Base-by-base conservation (phyloP, 1,140 invertebrate genomes). In the silkworm (Bombyx mori) region DNA sequence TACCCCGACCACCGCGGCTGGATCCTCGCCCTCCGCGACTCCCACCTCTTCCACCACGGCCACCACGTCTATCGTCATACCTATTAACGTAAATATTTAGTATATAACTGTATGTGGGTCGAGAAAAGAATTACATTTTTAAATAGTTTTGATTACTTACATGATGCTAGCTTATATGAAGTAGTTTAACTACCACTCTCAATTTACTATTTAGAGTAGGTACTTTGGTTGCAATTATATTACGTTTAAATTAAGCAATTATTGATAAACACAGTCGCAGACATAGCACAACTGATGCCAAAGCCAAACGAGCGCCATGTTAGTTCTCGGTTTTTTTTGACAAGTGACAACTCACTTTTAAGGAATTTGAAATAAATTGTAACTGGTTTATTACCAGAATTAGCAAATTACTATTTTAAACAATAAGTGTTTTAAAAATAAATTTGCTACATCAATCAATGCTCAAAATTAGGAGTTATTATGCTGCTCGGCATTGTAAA, bases 41-140 rank as follows among this genome's bases (percentile, higher is more conserved):
- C 10, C 78, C 77, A 6, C 79, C 72, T 26, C 80, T 22, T n/a
- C 75, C 77, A 35, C 82, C 79, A 42, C 82, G 77, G 49, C 82
- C 81, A 18, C 82, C 81, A 61, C 83, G 78, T 69, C 79, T 84
- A 70, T 86, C 83, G 65, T 86, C 83, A 54, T 81, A 86, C 83
- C 83, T 86, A 66, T 35, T 35, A 35, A 35, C 4, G 26, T 35
- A 35, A 35, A 35, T 35, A 35, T 3, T 35, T 35, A 35, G 26
- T 35, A 3, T 35, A 35, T 35, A 35, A 35, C 26, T 35, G 4
- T 3, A 35, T 3, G 26, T 35, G 26, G 26, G 26, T 35, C 26
- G 4, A 35, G 4, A 3, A 2, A 35, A 35, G 42, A 44, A 42
- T 50, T 50, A 63, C 47, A 49, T 46, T 44, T 46, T 43, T 50